Conservation (phyloP, 2,797 vertebrate species). For the Liparis tanakae region DNA sequence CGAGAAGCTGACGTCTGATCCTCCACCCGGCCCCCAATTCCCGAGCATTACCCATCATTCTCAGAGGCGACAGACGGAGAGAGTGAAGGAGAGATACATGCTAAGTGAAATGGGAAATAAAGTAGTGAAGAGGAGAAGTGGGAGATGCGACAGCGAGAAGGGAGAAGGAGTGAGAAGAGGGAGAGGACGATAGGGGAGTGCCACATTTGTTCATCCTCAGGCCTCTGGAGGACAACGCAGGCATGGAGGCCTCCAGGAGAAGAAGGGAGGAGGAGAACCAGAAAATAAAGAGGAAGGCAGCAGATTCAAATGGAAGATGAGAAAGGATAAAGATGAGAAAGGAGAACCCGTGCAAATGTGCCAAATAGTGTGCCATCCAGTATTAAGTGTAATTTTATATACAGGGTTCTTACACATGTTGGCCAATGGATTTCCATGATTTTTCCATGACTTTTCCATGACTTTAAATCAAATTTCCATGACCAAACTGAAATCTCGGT, state of each 20-base stretch:
- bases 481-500: no score
- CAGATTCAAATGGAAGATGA: constrained; percentile 40
- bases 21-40: constrained; percentile 38
- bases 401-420: no score
- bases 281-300: constrained; percentile 22
- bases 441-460: no score
- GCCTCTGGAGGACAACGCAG: constrained; percentile 47
- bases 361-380: no score
- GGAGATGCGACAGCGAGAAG: constrained; percentile 51
- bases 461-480: no score
- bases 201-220: constrained; percentile 71
- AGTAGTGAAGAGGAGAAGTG: constrained; percentile 52
- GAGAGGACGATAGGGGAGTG: constrained; percentile 46
- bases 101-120: constrained; percentile 70
- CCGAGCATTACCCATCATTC: constrained; percentile 52
- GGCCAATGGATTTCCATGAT: no score
- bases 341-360: no score
- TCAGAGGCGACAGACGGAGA: constrained; percentile 59
- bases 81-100: constrained; percentile 54
- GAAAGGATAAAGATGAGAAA: no score
- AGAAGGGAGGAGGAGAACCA: constrained; percentile 18
- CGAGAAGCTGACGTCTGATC: constrained; percentile 42
- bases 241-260: constrained; percentile 36
- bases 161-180: constrained; percentile 49
- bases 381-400: no score